These are phyloP conservation scores for Megastigmus dorsalis DNA, from an alignment of 2,888 invertebrate species.

Conservation along the genomic window DNA sequence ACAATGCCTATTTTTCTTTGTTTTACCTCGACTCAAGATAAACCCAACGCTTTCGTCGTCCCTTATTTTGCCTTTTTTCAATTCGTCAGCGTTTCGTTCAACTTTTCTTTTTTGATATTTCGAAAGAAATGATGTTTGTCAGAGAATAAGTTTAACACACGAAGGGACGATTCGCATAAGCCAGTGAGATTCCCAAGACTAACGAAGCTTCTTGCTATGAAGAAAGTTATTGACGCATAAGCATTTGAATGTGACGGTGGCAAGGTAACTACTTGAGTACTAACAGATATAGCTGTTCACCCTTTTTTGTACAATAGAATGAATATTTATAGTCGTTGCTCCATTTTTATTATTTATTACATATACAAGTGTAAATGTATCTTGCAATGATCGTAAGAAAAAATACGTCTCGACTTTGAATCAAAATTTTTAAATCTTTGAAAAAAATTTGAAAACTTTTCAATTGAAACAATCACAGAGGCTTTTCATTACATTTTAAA, in stretches of 20 bases:
- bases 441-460: not conserved
- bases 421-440: not conserved
- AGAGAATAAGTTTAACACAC: not conserved
- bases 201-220: constrained; percentile 49
- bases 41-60: not conserved
- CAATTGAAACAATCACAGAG: not conserved
- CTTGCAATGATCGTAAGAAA: not conserved
- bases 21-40: not conserved
- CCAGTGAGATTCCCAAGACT: constrained; percentile 45
- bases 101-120: constrained; percentile 21
- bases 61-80: not conserved
- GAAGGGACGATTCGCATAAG: constrained; percentile 49
- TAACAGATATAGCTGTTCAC: constrained; percentile 44
- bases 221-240: constrained; percentile 60
- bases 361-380: not conserved
- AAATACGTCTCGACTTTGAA: not conserved
- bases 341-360: constrained; percentile 24
- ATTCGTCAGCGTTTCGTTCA: not conserved
- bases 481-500: not conserved
- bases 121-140: not conserved
- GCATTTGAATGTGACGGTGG: constrained; percentile 57
- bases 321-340: constrained; percentile 40
- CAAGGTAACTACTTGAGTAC: constrained; percentile 69
- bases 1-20: not conserved
- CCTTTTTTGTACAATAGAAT: constrained; percentile 33